phyloP scores from a whole-genome alignment of 2,888 invertebrate genomes.

The Agriotes lineatus region DNA sequence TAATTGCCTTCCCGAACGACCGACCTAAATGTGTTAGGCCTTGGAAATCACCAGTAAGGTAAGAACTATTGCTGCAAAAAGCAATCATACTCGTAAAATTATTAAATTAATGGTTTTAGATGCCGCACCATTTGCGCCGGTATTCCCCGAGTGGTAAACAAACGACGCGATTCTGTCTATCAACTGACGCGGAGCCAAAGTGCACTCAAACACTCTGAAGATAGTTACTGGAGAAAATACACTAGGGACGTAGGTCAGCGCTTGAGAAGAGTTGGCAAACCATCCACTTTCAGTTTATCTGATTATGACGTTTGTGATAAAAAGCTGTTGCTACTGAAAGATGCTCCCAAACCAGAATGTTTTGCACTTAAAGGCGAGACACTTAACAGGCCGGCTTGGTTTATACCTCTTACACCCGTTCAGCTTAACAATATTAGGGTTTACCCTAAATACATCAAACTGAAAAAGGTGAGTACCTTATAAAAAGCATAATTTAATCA shows the following conservation, averaged over 20 bases:
- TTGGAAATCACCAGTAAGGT: conserved; percentile 48
- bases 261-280: neutral
- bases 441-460: conserved; percentile 58
- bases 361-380: neutral
- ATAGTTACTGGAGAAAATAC: conserved; percentile 14
- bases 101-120: too few relatives aligned
- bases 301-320: conserved; percentile 7
- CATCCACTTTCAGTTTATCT: neutral
- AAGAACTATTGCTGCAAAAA: too few relatives aligned
- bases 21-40: conserved; percentile 56
- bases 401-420: conserved; percentile 62
- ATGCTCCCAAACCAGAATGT: conserved; percentile 35
- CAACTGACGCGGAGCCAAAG: conserved; percentile 14
- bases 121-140: conserved; percentile 60
- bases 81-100: too few relatives aligned
- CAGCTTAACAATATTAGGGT: conserved; percentile 64
- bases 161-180: conserved; percentile 3
- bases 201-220: neutral
- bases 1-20: conserved; percentile 64
- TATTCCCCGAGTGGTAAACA: conserved; percentile 41
- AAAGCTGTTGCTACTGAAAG: neutral
- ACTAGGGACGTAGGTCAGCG: neutral
- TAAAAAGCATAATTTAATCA: neutral
- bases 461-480: conserved; percentile 52
- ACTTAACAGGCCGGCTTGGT: neutral